Evolutionary conservation across 2,113 vertebrate genomes (phyloP).

Genomic region (Anser cygnoides): DNA sequence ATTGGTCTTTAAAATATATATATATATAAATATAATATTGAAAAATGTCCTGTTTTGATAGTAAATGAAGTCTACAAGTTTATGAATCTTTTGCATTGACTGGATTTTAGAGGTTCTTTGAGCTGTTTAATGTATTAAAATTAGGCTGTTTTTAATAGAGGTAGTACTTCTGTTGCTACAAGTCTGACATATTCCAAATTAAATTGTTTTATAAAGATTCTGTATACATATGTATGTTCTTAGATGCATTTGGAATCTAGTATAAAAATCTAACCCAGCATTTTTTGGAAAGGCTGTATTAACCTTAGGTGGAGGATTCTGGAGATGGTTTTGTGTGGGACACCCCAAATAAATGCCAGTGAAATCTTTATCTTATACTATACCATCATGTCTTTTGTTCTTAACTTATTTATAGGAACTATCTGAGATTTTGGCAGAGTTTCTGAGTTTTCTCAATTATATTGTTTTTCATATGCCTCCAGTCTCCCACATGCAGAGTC

Average conservation of each 20-base stretch:
- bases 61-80: background rate
- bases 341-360: background rate
- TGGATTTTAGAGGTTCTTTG: background rate
- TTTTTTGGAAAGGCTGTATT: background rate
- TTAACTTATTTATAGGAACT: constrained; percentile 16
- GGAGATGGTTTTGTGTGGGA: background rate
- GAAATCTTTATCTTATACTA: background rate
- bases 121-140: background rate
- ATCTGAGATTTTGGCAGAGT: constrained; percentile 20
- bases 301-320: background rate
- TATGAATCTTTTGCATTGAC: background rate
- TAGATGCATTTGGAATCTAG: background rate
- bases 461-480: constrained; percentile 37
- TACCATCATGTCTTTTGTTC: background rate
- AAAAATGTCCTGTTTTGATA: background rate
- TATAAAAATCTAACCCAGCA: background rate
- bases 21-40: background rate
- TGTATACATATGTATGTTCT: background rate
- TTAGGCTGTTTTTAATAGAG: background rate
- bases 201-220: background rate
- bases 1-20: background rate
- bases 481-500: constrained; percentile 37
- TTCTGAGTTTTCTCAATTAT: background rate
- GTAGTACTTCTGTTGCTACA: background rate
- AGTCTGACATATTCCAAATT: background rate